A percentile compares a stretch with the other conserved stretches of the same genome.
phyloP scores from a whole-genome alignment of 2,797 vertebrate species.

The Anniella stebbinsi region DNA sequence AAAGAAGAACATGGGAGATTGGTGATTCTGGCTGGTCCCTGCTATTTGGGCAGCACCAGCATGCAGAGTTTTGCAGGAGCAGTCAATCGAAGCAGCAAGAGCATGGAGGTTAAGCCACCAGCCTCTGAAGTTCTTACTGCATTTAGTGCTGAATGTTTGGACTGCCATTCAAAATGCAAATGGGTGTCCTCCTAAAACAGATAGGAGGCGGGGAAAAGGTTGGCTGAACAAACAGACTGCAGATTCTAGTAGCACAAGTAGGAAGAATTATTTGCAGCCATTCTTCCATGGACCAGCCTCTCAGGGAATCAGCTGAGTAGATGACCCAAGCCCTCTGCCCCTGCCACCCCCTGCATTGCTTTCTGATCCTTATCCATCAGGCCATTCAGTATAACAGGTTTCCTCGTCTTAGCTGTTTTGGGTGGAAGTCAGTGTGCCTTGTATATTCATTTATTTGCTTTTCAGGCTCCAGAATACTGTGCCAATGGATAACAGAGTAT shows the following conservation, averaged over 20 bases:
- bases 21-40: too few species aligned
- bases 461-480: neutral
- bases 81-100: neutral
- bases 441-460: neutral
- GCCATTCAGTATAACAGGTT: neutral
- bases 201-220: neutral
- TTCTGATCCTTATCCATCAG: neutral
- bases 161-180: neutral
- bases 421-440: neutral
- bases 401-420: neutral
- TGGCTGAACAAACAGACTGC: neutral
- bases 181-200: neutral
- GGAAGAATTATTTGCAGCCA: neutral
- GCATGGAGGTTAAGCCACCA: neutral
- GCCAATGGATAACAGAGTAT: neutral
- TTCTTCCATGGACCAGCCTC: neutral
- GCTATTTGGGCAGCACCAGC: neutral
- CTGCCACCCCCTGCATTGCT: neutral
- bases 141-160: neutral
- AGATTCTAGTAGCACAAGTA: too few species aligned
- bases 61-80: neutral
- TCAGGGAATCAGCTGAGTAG: neutral
- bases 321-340: neutral
- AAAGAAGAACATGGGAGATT: neutral
- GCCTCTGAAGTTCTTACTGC: neutral